These are phyloP conservation scores for Lethrus apterus DNA, from an alignment of 1,140 invertebrate species.

Conservation along the genomic window DNA sequence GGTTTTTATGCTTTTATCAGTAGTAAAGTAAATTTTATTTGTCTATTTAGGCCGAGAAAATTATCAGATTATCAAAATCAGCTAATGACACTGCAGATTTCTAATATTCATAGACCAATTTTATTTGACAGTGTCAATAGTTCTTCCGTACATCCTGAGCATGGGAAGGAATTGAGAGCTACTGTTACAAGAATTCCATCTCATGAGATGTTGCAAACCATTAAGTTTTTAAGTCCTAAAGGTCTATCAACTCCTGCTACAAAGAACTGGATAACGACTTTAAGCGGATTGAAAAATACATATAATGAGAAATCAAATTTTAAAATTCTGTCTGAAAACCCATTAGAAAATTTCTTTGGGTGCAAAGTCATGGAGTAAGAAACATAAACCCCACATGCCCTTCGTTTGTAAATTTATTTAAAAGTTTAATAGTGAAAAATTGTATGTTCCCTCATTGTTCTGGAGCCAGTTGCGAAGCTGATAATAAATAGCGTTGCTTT, in stretches of 20 bases:
- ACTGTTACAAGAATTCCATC: constrained; percentile 9
- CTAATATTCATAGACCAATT: constrained; percentile 16
- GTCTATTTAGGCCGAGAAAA: background rate
- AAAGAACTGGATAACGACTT: constrained; percentile 19
- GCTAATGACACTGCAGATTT: constrained; percentile 17
- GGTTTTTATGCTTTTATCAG: constrained; percentile 1
- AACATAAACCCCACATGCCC: constrained; percentile 17
- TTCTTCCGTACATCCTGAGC: background rate
- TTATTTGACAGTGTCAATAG: constrained; percentile 22
- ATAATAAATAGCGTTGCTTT: no score
- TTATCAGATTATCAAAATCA: background rate
- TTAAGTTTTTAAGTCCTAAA: constrained; percentile 9
- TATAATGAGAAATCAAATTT: constrained; percentile 16
- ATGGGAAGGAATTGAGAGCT: constrained; percentile 2
- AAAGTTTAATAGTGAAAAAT: constrained; percentile 18
- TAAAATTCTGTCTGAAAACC: no score
- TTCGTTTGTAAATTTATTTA: constrained; percentile 17
- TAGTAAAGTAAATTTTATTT: background rate
- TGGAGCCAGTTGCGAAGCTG: constrained; percentile 15
- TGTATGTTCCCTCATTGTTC: constrained; percentile 16
- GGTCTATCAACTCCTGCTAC: no score
- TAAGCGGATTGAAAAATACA: constrained; percentile 18
- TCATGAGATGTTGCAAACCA: constrained; percentile 6
- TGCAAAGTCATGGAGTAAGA: constrained; percentile 17
- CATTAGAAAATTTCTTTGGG: constrained; percentile 24